These are phyloP conservation scores for Dicyrtoma fusca DNA, from an alignment of 2,888 invertebrate genomes.

Conservation along the genomic window DNA sequence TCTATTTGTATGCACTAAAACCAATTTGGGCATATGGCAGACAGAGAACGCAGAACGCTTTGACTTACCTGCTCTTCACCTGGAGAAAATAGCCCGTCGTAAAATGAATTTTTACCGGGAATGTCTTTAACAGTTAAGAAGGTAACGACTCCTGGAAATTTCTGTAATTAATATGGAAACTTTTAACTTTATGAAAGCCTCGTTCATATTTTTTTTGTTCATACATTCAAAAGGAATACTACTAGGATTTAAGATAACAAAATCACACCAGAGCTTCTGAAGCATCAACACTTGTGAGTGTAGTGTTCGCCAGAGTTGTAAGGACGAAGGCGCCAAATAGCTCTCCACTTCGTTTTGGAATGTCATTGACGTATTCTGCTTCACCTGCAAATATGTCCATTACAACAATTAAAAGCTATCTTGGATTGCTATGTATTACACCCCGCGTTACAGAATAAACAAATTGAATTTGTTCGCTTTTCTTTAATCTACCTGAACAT, in stretches of 20 bases:
- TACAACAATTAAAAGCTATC: too few relatives aligned
- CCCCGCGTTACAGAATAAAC: too few relatives aligned
- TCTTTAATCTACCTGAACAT: slow-evolving; percentile 66
- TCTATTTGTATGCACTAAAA: neutral
- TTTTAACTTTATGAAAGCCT: neutral
- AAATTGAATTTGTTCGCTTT: too few relatives aligned
- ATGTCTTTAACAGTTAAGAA: slow-evolving; percentile 71
- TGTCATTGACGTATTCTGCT: slow-evolving; percentile 76
- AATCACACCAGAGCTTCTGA: slow-evolving; percentile 71
- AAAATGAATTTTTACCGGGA: slow-evolving; percentile 69
- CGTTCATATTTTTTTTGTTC: neutral
- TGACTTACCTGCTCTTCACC: slow-evolving; percentile 21
- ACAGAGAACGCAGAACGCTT: too few relatives aligned
- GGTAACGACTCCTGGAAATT: slow-evolving; percentile 67
- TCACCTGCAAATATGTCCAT: slow-evolving; percentile 73
- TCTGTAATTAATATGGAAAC: slow-evolving; percentile 61
- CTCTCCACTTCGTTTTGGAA: slow-evolving; percentile 69
- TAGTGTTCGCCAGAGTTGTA: slow-evolving; percentile 66
- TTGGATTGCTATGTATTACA: too few relatives aligned
- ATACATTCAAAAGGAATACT: neutral
- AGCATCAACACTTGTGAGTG: slow-evolving; percentile 67
- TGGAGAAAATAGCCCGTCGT: slow-evolving; percentile 21
- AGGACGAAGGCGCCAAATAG: slow-evolving; percentile 73
- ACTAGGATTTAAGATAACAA: neutral
- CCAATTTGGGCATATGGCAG: too few relatives aligned